phyloP scores from a whole-genome alignment of 2,888 invertebrate species.

The Pachliopta kotzebuea region DNA sequence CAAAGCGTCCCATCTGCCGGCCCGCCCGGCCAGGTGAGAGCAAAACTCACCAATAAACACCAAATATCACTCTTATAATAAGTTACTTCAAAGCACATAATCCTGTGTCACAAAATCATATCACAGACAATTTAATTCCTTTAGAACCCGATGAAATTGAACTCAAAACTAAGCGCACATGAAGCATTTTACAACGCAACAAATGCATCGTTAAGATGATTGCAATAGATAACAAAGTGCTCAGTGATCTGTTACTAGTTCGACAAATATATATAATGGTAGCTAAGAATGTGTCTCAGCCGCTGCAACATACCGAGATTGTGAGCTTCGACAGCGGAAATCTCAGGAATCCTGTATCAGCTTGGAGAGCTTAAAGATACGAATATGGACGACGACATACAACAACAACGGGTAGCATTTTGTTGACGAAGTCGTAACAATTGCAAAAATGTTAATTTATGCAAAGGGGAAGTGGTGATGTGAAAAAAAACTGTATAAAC shows the following conservation, averaged over 20 bases:
- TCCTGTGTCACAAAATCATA: constrained; percentile 11
- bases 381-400: neutral
- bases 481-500: constrained; percentile 62
- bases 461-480: constrained; percentile 76
- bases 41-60: constrained; percentile 31
- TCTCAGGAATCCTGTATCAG: neutral
- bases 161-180: constrained; percentile 45
- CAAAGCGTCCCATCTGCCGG: constrained; percentile 60
- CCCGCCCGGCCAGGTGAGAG: constrained; percentile 64
- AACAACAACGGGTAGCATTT: neutral
- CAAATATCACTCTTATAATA: constrained; percentile 41
- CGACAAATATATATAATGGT: constrained; percentile 58
- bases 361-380: neutral
- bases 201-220: constrained; percentile 48
- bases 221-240: constrained; percentile 66
- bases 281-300: constrained; percentile 31
- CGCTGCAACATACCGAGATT: constrained; percentile 22
- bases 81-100: constrained; percentile 32
- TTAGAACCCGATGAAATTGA: constrained; percentile 45
- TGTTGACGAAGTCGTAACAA: constrained; percentile 36
- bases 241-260: constrained; percentile 73
- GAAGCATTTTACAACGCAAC: constrained; percentile 42
- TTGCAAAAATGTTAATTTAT: constrained; percentile 73
- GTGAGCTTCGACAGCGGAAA: neutral
- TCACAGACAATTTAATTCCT: constrained; percentile 43